Evolutionary conservation across 2,113 vertebrate genomes (phyloP), one percentile per base, ranked within the genome.

Genomic region (Garra rufa): DNA sequence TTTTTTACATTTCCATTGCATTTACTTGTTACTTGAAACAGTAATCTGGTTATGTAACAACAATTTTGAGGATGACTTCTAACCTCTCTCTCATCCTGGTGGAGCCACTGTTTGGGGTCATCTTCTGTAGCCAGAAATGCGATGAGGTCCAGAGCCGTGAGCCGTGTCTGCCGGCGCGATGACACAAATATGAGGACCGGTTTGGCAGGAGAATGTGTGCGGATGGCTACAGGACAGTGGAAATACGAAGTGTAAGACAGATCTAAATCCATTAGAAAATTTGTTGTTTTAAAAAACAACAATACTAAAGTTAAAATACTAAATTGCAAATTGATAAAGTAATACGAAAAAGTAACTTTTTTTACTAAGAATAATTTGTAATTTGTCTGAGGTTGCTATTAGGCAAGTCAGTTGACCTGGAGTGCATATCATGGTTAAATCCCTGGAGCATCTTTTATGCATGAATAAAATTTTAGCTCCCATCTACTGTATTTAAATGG

Each of bases 171-270:
- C 75, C 98, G 96, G 89, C 98, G 95, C 0, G 97, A 99, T 17
- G 98, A 99, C 81, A 99, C 98, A 90, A 99, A 99, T 89, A 99
- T 98, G 88, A 99, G 94, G 87, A 99, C 96, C 1, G 98, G 98
- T 88, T 99, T 99, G 89, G 97, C 96, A 30, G 97, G 98, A 78
- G 98, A 99, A 92, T 99, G 98, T 90, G 96, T 98, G 85, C 97
- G 95, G 87, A 99, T 99, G 3, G 98, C 98, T 99, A 93, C 24
- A 46, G 41, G 21, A 81, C 9, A 83, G 75, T 2, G 19, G 34
- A 9, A 48, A 30, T 6, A 80, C 2, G 21, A 13, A 55, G 0
- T 19, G 44, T 21, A 52, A 52, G 15, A 15, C 3, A 46, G 38
- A 43, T 38, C 15, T 17, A 50, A 50, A 50, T 2, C 10, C 1